Evolutionary conservation across 2,797 vertebrate genomes (phyloP), one percentile per base, ranked within the genome.

Genomic region (Tenualosa ilisha): DNA sequence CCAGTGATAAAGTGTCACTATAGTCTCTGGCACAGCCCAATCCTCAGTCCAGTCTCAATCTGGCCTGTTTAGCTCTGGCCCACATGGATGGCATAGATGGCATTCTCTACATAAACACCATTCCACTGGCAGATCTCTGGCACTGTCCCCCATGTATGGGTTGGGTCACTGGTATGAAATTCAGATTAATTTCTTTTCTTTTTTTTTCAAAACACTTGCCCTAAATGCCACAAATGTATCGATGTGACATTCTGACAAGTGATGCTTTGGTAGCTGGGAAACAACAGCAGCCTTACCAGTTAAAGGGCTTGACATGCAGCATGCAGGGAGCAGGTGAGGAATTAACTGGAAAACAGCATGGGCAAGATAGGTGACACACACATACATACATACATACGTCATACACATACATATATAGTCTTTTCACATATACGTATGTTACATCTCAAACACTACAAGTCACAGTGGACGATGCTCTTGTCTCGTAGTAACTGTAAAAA

Each of bases 291-390:
- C 94, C 97, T 98, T 98, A 98, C 97, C 97, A 96, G 96, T 93
- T 95, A 92, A 94, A 93, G 90, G 93, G 50, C 50, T 94, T 93
- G 92, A 96, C 97, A 97, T 97, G 97, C 97, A 97, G 96, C 97
- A 98, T 98, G 97, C 98, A 97, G 96, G 94, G 95, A 97, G 96
- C 96, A 96, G 96, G 94, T 96, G 94, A 94, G 95, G 93, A 93
- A 94, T 98, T 98, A 99, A 98, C 97, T 98, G 97, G 96, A 98
- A 99, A 98, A 99, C 95, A 98, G 95, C 95, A 97, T 24, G 96
- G 91, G 95, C 90, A 95, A 96, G 93, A 96, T 91, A 95, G 96
- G 90, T 94, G 92, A 94, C 87, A 93, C 92, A 86, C 93, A 91
- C 93, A 92, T 89, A 91, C 86, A 93, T 43, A 75, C 68, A 68